Percentiles rank a stretch among this genome's conserved stretches.
Conservation (phyloP, 1,140 invertebrate genomes). For the Diorhabda sublineata region DNA sequence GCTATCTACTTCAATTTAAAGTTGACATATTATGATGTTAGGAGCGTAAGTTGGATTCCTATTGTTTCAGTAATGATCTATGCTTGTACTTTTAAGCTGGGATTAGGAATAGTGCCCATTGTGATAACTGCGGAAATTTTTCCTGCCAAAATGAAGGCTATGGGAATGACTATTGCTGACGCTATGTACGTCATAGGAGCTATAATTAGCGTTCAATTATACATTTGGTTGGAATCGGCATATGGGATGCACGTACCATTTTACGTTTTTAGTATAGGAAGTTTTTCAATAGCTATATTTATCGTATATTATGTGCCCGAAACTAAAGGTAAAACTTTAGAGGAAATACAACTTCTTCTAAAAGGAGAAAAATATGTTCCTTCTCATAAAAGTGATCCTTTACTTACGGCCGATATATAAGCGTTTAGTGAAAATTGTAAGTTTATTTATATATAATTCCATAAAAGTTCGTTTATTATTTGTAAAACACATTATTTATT, state of each 20-base stretch:
- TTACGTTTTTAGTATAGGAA: constrained; percentile 24
- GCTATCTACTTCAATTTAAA: constrained; percentile 38
- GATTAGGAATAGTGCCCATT: constrained; percentile 58
- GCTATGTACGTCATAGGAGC: constrained; percentile 41
- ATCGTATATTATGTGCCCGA: constrained; percentile 24
- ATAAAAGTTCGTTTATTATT: no score
- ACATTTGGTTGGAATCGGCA: constrained; percentile 33
- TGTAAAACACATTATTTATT: no score
- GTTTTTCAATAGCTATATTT: constrained; percentile 20
- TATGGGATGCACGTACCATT: constrained; percentile 29
- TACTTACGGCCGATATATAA: background rate
- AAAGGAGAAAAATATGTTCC: constrained; percentile 23
- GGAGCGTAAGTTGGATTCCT: constrained; percentile 31
- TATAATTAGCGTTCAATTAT: constrained; percentile 66
- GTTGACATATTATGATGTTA: constrained; percentile 21
- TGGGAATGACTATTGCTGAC: constrained; percentile 37
- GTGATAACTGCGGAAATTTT: constrained; percentile 64
- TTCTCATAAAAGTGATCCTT: constrained; percentile 3
- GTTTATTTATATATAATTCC: no score
- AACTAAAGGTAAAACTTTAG: constrained; percentile 35
- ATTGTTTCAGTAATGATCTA: constrained; percentile 33
- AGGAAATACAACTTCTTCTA: constrained; percentile 30
- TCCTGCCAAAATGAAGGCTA: constrained; percentile 55
- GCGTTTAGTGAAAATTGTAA: background rate
- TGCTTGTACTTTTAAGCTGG: constrained; percentile 34